Base-by-base conservation (phyloP, 1,140 invertebrate genomes). In the Proctacanthus coquilletti region DNA sequence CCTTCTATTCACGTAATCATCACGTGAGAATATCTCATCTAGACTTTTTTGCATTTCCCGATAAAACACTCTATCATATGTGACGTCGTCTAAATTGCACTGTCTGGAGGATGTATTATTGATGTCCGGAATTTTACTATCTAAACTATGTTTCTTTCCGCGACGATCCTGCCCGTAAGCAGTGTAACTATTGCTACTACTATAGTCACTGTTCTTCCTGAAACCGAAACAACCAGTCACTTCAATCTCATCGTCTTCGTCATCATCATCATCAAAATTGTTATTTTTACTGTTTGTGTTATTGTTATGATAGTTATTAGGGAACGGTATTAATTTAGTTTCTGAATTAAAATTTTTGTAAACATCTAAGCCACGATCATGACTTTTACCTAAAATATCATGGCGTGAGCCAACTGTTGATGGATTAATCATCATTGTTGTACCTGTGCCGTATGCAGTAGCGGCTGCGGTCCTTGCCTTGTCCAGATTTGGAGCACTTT, bases 401-500 rank as follows among this genome's bases (percentile, higher is more conserved):
- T 39, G 19, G n/a, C 19, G 13, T n/a, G 34, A 37, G 3, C 25
- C 18, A 4, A 32, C n/a, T 10, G 38, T 20, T 21, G 32, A 10
- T 21, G 38, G 11, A 23, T 39, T 42, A 31, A n/a, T n/a, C n/a
- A n/a, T n/a, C n/a, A n/a, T n/a, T n/a, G 55, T 58, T 63, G 70
- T 72, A 74, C 70, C 71, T 73, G 74, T 66, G 60, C 69, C 68
- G 51, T 67, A 67, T 8, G 65, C 57, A 42, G 62, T 64, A 34
- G 56, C 56, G 46, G 62, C 45, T 41, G 60, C 45, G 40, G 60
- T 62, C 51, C 60, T 48, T 49, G 70, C 69, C 63, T 84, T 88
- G 64, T 87, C 86, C 49, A 87, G 68, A 64, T 86, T 84, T 10
- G 84, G 82, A 30, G 83, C 83, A 53, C 67, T 70, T 49, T 70